Evolutionary conservation across 2,888 invertebrate genomes (phyloP), one percentile per base, ranked within the genome.

Genomic region (Heliconius erato): DNA sequence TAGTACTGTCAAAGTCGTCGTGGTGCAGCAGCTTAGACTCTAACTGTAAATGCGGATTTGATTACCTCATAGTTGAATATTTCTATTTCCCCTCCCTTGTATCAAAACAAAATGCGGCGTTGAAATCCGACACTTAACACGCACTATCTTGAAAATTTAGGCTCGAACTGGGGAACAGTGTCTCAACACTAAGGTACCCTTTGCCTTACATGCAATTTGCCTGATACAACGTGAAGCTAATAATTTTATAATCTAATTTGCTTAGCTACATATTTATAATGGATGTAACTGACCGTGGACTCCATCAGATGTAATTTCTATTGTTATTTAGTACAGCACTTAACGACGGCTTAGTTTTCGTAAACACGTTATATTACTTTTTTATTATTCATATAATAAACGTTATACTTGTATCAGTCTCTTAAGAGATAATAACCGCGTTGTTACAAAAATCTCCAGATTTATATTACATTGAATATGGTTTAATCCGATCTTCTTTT

Each of bases 291-390:
- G 19, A 19, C 19, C 54, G 54, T 54, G 54, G 14, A 40, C 71
- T 9, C n/a, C n/a, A n/a, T 7, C 26, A 71, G 16, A 19, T 71
- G 12, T 71, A 71, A 44, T 81, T 28, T 65, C 74, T 79, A 79
- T 83, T 83, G 81, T 83, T 83, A 83, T 83, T 74, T 28, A 74
- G 49, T 59, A 63, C 32, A 59, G 11, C 23, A 16, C 16, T 63
- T 63, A 76, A 63, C n/a, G 63, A 63, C 16, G 9, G 35, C 35
- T 76, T 76, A 76, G 35, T 63, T 35, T 35, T 76, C 14, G 35
- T 40, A 76, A 26, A 14, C n/a, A 35, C 63, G 7, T 63, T 26
- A 74, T 63, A 76, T 76, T 35, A 76, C 63, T n/a, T 40, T 63
- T 76, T 76, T 63, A 63, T 76, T 63, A 35, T 35, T 76, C 59